These are phyloP conservation scores for Rhamphomyia laevipes DNA, from an alignment of 2,888 invertebrate genomes.

Conservation along the genomic window DNA sequence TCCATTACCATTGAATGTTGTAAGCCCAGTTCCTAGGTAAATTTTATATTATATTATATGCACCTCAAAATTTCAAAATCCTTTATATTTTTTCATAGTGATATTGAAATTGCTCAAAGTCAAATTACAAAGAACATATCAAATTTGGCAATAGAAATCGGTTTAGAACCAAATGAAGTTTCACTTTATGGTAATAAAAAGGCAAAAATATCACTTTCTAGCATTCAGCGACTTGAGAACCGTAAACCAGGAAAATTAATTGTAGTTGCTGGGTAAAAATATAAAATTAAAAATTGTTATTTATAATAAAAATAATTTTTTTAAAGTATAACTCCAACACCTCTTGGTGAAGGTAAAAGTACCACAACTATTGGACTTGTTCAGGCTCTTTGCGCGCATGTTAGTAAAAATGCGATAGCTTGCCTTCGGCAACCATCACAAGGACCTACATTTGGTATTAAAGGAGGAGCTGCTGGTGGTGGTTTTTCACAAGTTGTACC, in stretches of 20 bases:
- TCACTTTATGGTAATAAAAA: slow-evolving; percentile 87
- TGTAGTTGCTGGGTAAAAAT: slow-evolving; percentile 75
- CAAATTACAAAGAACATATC: slow-evolving; percentile 79
- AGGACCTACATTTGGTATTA: slow-evolving; percentile 96
- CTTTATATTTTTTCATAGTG: slow-evolving; percentile 43
- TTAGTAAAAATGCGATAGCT: slow-evolving; percentile 77
- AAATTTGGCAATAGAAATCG: slow-evolving; percentile 71
- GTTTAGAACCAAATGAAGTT: slow-evolving; percentile 66
- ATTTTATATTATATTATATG: slow-evolving; percentile 4
- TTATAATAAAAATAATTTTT: slow-evolving; percentile 1
- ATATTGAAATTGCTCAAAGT: slow-evolving; percentile 78
- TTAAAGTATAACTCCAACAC: slow-evolving; percentile 87
- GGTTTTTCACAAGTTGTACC: slow-evolving; percentile 95
- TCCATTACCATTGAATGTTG: slow-evolving; percentile 50
- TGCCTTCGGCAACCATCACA: slow-evolving; percentile 96
- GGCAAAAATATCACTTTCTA: slow-evolving; percentile 79
- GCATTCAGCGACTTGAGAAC: slow-evolving; percentile 59
- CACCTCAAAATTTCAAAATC: no score
- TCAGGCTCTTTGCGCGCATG: slow-evolving; percentile 82
- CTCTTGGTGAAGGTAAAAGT: slow-evolving; percentile 97
- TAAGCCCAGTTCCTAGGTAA: slow-evolving; percentile 76
- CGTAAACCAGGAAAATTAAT: slow-evolving; percentile 78
- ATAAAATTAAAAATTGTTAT: background rate
- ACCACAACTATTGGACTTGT: slow-evolving; percentile 87
- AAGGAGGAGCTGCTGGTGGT: slow-evolving; percentile 95